Conservation (phyloP, 92 coral and sea anemone species). For the Meandrina meandrites region DNA sequence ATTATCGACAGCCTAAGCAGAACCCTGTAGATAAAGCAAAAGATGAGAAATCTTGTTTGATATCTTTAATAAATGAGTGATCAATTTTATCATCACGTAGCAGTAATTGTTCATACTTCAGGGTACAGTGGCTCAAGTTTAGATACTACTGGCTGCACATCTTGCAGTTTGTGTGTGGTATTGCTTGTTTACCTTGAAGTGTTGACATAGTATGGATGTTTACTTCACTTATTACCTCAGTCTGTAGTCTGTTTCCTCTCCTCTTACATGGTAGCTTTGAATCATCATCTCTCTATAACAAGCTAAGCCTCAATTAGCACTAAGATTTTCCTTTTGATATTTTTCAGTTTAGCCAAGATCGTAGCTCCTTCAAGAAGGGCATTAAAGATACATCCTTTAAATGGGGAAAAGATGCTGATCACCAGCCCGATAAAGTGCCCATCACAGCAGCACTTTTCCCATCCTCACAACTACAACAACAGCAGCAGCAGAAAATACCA, state of each 20-base stretch:
- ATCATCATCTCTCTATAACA: neutral
- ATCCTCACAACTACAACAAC: neutral
- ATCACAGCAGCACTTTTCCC: constrained; percentile 16
- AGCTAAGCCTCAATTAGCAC: neutral
- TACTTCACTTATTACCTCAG: neutral
- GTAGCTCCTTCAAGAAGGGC: constrained; percentile 12
- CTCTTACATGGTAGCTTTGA: too few species aligned
- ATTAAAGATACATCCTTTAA: neutral
- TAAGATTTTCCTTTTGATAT: neutral
- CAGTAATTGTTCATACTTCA: too few species aligned
- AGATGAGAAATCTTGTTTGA: too few species aligned
- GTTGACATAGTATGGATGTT: neutral
- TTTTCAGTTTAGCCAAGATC: constrained; percentile 14
- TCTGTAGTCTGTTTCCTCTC: neutral
- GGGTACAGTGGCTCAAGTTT: too few species aligned
- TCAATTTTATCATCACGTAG: too few species aligned
- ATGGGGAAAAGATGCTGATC: constrained; percentile 11
- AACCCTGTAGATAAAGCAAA: too few species aligned
- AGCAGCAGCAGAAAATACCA: constrained; percentile 24
- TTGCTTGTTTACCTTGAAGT: too few species aligned
- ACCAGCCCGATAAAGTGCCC: constrained; percentile 33
- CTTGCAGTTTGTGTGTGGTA: too few species aligned
- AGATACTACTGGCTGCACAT: too few species aligned
- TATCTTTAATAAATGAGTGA: too few species aligned
- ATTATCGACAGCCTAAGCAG: too few species aligned